Conservation (phyloP, 2,113 vertebrate genomes). For the Syrmaticus mikado region DNA sequence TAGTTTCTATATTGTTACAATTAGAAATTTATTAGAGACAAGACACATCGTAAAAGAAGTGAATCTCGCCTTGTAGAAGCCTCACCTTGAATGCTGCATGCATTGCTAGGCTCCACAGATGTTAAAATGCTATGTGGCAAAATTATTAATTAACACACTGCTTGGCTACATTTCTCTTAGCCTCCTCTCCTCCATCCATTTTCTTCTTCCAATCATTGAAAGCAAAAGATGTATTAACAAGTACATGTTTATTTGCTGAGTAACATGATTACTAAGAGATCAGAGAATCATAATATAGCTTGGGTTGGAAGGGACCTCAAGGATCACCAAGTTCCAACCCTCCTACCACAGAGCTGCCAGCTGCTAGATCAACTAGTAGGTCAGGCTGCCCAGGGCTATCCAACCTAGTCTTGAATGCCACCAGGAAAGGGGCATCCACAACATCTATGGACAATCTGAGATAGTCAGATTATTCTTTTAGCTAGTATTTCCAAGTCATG, state of each 20-base stretch:
- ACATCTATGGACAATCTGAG: too few relatives aligned
- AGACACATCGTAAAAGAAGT: neutral
- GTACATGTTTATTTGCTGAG: neutral
- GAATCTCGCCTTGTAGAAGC: neutral
- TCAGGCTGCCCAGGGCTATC: too few relatives aligned
- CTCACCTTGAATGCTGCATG: neutral
- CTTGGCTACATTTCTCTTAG: neutral
- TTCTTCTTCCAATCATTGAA: neutral
- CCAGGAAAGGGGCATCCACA: too few relatives aligned
- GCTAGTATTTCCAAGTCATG: neutral
- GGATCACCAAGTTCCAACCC: too few relatives aligned
- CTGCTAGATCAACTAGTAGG: too few relatives aligned
- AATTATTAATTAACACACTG: neutral
- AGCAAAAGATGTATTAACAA: neutral
- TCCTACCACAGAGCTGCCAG: too few relatives aligned
- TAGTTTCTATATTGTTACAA: neutral
- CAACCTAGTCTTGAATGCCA: too few relatives aligned
- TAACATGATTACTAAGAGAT: neutral
- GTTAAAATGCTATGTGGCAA: neutral
- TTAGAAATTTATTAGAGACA: neutral
- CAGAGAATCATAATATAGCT: too few relatives aligned
- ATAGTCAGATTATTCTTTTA: neutral
- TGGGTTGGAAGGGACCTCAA: too few relatives aligned
- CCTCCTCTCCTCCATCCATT: neutral
- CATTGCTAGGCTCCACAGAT: neutral